Conservation (phyloP, 2,113 vertebrate species). For the Hystrix cristata region DNA sequence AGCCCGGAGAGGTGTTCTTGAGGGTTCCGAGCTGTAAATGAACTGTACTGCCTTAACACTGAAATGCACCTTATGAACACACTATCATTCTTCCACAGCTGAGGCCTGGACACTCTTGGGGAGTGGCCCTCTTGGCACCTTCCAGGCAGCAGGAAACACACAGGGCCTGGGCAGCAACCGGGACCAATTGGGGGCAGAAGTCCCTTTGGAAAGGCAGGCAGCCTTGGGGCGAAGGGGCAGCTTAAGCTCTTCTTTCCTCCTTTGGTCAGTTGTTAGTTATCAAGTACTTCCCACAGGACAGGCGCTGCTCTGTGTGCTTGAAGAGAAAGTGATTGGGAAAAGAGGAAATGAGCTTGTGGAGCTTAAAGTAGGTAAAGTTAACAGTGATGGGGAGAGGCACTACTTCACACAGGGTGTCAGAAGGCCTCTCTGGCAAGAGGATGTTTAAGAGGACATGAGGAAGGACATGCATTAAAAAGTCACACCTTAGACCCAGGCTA, state of each 20-base stretch:
- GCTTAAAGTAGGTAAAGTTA: neutral
- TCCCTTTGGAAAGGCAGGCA: neutral
- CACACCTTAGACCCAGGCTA: neutral
- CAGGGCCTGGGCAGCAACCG: neutral
- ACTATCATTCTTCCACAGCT: neutral
- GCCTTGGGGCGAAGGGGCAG: neutral
- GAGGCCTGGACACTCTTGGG: neutral
- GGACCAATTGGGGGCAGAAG: neutral
- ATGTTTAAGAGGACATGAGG: neutral
- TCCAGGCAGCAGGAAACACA: neutral
- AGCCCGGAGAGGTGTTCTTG: neutral
- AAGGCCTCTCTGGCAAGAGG: neutral
- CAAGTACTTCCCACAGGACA: neutral
- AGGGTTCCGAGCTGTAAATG: neutral
- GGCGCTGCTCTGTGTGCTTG: neutral
- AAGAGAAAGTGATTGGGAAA: neutral
- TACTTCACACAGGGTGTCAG: neutral
- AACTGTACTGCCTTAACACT: conserved; percentile 21
- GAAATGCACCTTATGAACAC: conserved; percentile 38
- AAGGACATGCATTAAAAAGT: neutral
- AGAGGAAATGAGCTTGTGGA: neutral
- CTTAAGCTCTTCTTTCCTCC: neutral
- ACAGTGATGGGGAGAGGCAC: neutral
- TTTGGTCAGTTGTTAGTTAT: neutral
- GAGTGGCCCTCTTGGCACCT: neutral